Conservation (phyloP, 2,888 invertebrate species). For the Lymantria dispar region DNA sequence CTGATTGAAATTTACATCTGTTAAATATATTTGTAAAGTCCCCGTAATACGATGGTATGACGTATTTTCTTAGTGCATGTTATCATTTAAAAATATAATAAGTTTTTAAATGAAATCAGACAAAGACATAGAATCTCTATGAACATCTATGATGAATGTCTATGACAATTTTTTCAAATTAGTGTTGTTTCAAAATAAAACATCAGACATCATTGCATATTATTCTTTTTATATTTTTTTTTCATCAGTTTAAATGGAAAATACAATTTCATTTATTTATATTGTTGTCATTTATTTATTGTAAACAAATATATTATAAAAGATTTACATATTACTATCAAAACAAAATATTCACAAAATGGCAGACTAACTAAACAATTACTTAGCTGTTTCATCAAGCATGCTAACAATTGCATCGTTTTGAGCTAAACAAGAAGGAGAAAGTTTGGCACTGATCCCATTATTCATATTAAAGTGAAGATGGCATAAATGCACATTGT, state of each 20-base stretch:
- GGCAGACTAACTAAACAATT: constrained; percentile 83
- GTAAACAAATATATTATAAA: constrained; percentile 83
- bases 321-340: constrained; percentile 83
- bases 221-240: constrained; percentile 82
- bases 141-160: no score
- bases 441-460: constrained; percentile 82
- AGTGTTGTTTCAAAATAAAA: constrained; percentile 54
- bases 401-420: constrained; percentile 81
- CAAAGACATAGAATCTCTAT: no score
- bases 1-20: no score
- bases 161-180: no score
- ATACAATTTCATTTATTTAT: constrained; percentile 82
- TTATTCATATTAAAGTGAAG: constrained; percentile 74
- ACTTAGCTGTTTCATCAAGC: constrained; percentile 78
- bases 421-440: constrained; percentile 81
- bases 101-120: no score
- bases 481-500: constrained; percentile 80
- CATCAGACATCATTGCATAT: constrained; percentile 78
- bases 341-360: constrained; percentile 83
- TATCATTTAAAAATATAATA: no score
- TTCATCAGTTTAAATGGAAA: constrained; percentile 83
- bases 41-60: no score
- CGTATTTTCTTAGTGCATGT: no score
- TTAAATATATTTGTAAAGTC: no score
- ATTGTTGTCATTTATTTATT: constrained; percentile 82